Conservation (phyloP, 2,888 invertebrate genomes). For the Acronicta psi region DNA sequence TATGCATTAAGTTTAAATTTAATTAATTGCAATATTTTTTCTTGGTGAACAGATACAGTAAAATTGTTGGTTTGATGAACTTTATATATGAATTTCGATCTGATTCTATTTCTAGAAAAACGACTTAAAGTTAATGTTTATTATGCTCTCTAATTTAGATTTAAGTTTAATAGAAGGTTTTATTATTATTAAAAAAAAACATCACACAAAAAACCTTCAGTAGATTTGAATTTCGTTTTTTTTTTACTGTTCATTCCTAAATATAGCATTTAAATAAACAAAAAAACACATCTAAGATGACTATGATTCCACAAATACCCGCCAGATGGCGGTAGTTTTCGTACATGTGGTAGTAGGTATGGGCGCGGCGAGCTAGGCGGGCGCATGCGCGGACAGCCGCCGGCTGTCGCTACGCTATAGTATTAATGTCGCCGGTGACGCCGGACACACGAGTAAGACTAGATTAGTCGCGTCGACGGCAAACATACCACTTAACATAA, state of each 20-base stretch:
- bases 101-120: neutral
- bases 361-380: constrained; percentile 38
- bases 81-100: too few relatives aligned
- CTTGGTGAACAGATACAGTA: too few relatives aligned
- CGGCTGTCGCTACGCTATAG: constrained; percentile 61
- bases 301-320: neutral
- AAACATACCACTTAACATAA: neutral
- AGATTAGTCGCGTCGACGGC: constrained; percentile 52
- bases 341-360: neutral
- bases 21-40: too few relatives aligned
- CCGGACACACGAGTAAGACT: constrained; percentile 54
- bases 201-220: neutral
- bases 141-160: constrained; percentile 49
- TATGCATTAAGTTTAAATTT: too few relatives aligned
- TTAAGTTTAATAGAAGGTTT: constrained; percentile 15
- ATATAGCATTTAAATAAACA: neutral
- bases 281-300: too few relatives aligned
- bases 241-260: neutral
- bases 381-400: constrained; percentile 36
- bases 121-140: neutral
- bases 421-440: constrained; percentile 59
- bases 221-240: neutral
- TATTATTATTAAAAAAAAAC: neutral
- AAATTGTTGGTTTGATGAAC: too few relatives aligned
- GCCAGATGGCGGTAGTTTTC: constrained; percentile 1